Evolutionary conservation across 2,888 invertebrate genomes (phyloP).

Genomic region (Ephialtes manifestator): DNA sequence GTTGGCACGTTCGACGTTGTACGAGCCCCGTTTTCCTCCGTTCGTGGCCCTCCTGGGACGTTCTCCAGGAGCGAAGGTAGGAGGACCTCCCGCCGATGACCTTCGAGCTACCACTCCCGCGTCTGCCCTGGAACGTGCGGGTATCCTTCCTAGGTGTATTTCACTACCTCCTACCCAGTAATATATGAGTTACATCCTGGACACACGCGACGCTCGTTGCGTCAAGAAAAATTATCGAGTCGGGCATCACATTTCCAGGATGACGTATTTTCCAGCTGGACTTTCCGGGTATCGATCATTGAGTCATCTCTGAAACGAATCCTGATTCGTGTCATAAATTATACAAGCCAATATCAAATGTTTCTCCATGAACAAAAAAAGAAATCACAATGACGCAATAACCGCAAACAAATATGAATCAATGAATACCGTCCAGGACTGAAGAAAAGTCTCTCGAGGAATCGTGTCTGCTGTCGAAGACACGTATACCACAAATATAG

Average conservation of each 20-base stretch:
- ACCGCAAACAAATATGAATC: constrained; percentile 59
- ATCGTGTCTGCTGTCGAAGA: constrained; percentile 40
- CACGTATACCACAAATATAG: constrained; percentile 55
- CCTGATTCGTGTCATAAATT: constrained; percentile 17
- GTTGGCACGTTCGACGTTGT: constrained; percentile 71
- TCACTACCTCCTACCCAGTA: constrained; percentile 60
- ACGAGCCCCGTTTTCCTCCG: constrained; percentile 79
- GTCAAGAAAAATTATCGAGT: constrained; percentile 68
- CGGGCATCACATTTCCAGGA: constrained; percentile 58
- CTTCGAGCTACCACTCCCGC: constrained; percentile 59
- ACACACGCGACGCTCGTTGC: constrained; percentile 68
- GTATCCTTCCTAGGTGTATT: constrained; percentile 61
- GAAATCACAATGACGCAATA: constrained; percentile 43
- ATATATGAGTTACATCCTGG: constrained; percentile 78
- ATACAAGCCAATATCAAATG: neutral
- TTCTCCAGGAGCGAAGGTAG: constrained; percentile 24
- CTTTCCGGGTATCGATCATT: constrained; percentile 47
- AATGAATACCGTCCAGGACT: constrained; percentile 17
- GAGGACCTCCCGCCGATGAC: constrained; percentile 58
- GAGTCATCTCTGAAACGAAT: constrained; percentile 26
- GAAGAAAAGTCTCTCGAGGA: constrained; percentile 27
- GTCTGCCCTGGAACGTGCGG: constrained; percentile 46
- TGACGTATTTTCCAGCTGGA: constrained; percentile 39
- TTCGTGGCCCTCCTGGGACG: constrained; percentile 58
- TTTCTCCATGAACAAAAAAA: constrained; percentile 3